Conservation (phyloP, 35 echinoderm and acorn worm genomes). For the Chiridota heheva region DNA sequence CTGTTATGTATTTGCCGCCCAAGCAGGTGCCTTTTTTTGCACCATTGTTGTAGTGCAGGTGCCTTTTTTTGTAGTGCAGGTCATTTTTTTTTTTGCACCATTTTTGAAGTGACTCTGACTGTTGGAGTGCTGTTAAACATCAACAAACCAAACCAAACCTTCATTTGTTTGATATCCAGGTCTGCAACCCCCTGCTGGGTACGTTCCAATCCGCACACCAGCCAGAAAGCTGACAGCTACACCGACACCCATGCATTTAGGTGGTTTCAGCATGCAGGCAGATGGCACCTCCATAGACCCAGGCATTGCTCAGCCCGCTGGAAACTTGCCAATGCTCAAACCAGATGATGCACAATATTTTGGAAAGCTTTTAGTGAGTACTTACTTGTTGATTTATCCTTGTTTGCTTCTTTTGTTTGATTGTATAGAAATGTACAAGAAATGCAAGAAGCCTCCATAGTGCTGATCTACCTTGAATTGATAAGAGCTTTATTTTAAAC, state of each 20-base stretch:
- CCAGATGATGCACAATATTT: conserved; percentile 99
- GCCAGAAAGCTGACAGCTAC: conserved; percentile 93
- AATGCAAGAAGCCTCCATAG: too few species aligned
- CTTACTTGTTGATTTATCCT: neutral
- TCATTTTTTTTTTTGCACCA: too few species aligned
- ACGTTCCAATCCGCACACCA: conserved; percentile 97
- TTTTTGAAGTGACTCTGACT: too few species aligned
- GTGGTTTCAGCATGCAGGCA: conserved; percentile 87
- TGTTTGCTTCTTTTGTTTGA: neutral
- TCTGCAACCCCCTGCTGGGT: conserved; percentile 90
- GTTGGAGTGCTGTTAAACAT: too few species aligned
- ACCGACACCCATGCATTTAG: conserved; percentile 79
- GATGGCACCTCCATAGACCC: conserved; percentile 74
- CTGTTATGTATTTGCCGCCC: too few species aligned
- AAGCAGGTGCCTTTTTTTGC: neutral
- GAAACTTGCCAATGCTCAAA: conserved; percentile 95
- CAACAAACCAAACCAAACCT: too few species aligned
- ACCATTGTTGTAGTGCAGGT: neutral
- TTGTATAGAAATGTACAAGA: neutral
- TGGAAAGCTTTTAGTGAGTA: conserved; percentile 92
- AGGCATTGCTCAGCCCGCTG: conserved; percentile 91
- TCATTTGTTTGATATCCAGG: too few species aligned
- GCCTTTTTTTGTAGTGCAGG: too few species aligned
- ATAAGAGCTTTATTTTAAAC: too few species aligned
- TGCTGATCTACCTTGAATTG: too few species aligned